A percentile compares a stretch with the other conserved stretches of the same genome.
These are phyloP conservation scores for Sesia apiformis DNA, from an alignment of 2,888 invertebrate species.

Conservation along the genomic window DNA sequence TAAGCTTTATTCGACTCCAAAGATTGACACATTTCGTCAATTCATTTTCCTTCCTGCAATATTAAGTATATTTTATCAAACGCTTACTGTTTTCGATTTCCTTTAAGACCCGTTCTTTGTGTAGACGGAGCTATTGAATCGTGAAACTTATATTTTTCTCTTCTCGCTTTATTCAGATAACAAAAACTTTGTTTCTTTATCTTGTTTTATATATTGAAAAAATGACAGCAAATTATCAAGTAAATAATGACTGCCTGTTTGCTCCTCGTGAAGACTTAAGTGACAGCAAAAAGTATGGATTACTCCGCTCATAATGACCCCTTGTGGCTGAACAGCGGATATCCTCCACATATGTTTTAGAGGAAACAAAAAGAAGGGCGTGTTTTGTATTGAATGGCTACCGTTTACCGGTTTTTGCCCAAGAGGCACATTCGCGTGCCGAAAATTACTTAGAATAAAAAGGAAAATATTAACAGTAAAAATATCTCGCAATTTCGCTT, in stretches of 20 bases:
- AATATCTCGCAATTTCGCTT: conserved; percentile 5
- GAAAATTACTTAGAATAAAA: conserved; percentile 45
- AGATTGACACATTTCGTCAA: too few species aligned
- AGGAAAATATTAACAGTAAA: conserved; percentile 27
- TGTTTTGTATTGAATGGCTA: conserved; percentile 36
- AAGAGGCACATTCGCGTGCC: conserved; percentile 51
- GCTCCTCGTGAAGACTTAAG: neutral
- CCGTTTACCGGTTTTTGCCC: conserved; percentile 41
- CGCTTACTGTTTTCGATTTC: too few species aligned
- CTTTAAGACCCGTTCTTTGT: too few species aligned
- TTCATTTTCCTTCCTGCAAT: too few species aligned
- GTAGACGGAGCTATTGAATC: too few species aligned
- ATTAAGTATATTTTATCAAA: too few species aligned
- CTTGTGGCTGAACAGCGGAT: conserved; percentile 51
- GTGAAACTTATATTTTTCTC: too few species aligned
- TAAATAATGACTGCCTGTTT: neutral
- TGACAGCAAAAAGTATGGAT: conserved; percentile 32
- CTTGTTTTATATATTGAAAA: too few species aligned
- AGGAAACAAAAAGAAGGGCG: conserved; percentile 40
- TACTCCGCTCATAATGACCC: conserved; percentile 50
- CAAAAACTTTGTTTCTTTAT: too few species aligned
- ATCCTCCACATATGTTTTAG: conserved; percentile 58
- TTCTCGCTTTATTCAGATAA: too few species aligned
- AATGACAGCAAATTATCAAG: neutral
- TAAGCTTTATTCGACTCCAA: too few species aligned